Evolutionary conservation across 2,113 vertebrate genomes (phyloP).

Genomic region (Pipa parva): DNA sequence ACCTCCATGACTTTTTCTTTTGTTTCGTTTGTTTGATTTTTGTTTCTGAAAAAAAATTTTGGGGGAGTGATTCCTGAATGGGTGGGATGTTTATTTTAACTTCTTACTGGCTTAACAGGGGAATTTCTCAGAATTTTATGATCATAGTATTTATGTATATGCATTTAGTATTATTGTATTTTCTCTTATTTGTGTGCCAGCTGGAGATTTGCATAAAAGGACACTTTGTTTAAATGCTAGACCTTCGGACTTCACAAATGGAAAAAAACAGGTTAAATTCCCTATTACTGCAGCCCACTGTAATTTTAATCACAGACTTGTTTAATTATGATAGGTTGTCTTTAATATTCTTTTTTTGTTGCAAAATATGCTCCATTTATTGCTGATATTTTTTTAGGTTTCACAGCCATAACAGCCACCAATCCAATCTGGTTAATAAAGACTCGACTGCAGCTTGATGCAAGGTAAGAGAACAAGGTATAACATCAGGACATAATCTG

Average conservation of each 20-base stretch:
- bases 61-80: too few relatives aligned
- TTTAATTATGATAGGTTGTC: not conserved
- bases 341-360: not conserved
- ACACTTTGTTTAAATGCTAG: not conserved
- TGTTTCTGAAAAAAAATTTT: too few relatives aligned
- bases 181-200: too few relatives aligned
- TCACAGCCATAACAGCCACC: constrained; percentile 94
- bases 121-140: too few relatives aligned
- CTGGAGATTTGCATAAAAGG: too few relatives aligned
- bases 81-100: too few relatives aligned
- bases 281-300: not conserved
- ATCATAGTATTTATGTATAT: too few relatives aligned
- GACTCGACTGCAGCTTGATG: constrained; percentile 93
- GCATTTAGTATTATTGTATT: too few relatives aligned
- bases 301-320: not conserved
- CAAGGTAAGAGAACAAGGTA: constrained; percentile 69
- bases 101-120: too few relatives aligned
- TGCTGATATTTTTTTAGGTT: constrained; percentile 75
- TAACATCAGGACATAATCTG: too few relatives aligned
- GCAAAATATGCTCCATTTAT: constrained; percentile 55
- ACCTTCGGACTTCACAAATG: not conserved
- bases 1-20: too few relatives aligned
- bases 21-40: too few relatives aligned
- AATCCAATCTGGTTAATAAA: constrained; percentile 99
- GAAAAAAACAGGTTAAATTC: not conserved